These are phyloP conservation scores for Pelochelys cantorii DNA, from an alignment of 2,797 vertebrate genomes.

Conservation along the genomic window DNA sequence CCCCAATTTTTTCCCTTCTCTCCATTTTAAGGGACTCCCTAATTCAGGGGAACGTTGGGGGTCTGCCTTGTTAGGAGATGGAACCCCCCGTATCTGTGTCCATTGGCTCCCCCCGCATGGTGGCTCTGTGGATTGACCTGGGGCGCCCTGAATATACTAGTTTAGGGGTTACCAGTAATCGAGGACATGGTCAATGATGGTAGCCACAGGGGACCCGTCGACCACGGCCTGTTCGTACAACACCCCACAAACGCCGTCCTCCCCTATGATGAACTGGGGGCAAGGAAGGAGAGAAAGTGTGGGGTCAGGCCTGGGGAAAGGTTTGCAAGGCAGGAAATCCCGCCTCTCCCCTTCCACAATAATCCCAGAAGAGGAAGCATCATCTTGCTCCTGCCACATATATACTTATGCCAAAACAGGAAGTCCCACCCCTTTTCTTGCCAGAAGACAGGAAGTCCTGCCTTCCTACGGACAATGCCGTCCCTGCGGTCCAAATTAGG, in stretches of 20 bases:
- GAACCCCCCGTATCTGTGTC: neutral
- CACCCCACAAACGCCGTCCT: conserved; percentile 92
- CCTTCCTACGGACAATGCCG: neutral
- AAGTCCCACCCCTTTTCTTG: neutral
- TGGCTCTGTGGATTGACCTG: neutral
- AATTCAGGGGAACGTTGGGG: neutral
- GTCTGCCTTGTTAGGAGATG: neutral
- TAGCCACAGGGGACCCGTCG: conserved; percentile 89
- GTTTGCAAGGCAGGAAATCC: neutral
- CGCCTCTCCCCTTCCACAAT: neutral
- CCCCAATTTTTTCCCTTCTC: neutral
- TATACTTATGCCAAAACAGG: neutral
- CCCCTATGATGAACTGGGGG: conserved; percentile 90
- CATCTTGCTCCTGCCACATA: neutral
- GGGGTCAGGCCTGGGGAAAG: neutral
- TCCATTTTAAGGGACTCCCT: neutral
- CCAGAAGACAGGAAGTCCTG: neutral
- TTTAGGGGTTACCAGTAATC: conserved; percentile 55
- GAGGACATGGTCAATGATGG: conserved; percentile 90
- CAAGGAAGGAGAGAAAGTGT: neutral
- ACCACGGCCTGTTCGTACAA: conserved; percentile 92
- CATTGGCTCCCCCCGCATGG: too few relatives aligned
- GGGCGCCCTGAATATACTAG: neutral
- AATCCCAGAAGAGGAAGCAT: neutral
- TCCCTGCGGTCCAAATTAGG: neutral